Percentiles rank a stretch among this genome's conserved stretches.
These are phyloP conservation scores for Holothuria leucospilota DNA, from an alignment of 53 echinoderm and acorn worm genomes.

Conservation along the genomic window DNA sequence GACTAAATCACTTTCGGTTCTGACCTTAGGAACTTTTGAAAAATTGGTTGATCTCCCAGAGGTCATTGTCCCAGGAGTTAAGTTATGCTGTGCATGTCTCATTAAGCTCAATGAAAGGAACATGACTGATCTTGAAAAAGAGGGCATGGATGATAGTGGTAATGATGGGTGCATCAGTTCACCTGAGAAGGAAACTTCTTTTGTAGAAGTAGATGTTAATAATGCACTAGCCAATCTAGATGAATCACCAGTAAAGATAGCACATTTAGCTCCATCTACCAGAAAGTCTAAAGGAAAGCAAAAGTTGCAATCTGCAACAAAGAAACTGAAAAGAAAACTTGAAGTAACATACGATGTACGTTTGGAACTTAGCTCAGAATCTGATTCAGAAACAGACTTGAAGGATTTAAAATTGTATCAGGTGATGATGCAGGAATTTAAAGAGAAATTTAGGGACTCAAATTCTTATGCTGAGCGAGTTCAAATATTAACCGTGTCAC, in stretches of 20 bases:
- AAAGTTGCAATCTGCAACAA: slow-evolving; percentile 53
- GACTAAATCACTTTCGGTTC: slow-evolving; percentile 14
- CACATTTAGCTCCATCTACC: slow-evolving; percentile 30
- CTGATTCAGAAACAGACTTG: slow-evolving; percentile 25
- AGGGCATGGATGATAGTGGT: neutral
- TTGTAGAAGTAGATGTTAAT: slow-evolving; percentile 44
- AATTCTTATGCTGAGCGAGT: slow-evolving; percentile 50
- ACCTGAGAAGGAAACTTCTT: slow-evolving; percentile 15
- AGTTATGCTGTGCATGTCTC: slow-evolving; percentile 27
- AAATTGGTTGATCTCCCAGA: neutral
- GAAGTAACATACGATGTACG: slow-evolving; percentile 29
- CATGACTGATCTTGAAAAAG: slow-evolving; percentile 3
- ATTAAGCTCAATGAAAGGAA: slow-evolving; percentile 7
- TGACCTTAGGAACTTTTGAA: neutral
- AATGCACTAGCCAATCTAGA: slow-evolving; percentile 43
- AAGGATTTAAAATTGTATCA: slow-evolving; percentile 30
- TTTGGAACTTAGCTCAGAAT: slow-evolving; percentile 26
- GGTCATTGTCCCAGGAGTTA: slow-evolving; percentile 29
- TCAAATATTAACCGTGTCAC: slow-evolving; percentile 48
- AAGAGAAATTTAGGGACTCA: slow-evolving; percentile 49
- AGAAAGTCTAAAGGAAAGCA: slow-evolving; percentile 49
- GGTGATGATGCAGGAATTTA: slow-evolving; percentile 46
- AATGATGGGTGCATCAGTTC: neutral
- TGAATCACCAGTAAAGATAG: slow-evolving; percentile 52
- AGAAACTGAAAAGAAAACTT: slow-evolving; percentile 38